Conservation (phyloP, 2,888 invertebrate species). For the Hypolimnas misippus region DNA sequence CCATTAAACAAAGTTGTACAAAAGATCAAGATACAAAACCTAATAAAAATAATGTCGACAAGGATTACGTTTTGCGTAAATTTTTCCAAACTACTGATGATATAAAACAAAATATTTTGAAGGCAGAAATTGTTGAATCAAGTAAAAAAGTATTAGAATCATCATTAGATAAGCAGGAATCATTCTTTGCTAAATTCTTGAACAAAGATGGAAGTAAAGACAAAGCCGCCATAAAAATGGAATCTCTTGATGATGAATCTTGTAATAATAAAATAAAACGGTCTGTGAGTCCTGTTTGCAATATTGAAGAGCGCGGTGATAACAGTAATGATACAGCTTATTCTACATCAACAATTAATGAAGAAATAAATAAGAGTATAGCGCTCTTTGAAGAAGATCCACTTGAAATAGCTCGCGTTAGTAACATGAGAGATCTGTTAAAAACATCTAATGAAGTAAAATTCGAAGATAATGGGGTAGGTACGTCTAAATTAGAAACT, state of each 20-base stretch:
- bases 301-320: conserved; percentile 60
- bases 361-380: conserved; percentile 77
- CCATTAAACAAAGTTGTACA: conserved; percentile 31
- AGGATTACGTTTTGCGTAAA: conserved; percentile 63
- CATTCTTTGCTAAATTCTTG: conserved; percentile 76
- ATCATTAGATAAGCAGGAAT: conserved; percentile 69
- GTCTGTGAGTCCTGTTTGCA: conserved; percentile 59
- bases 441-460: conserved; percentile 49
- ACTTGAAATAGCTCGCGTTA: conserved; percentile 59
- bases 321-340: conserved; percentile 71
- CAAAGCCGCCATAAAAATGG: not conserved
- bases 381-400: conserved; percentile 74
- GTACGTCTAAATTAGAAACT: conserved; percentile 21
- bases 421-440: conserved; percentile 64
- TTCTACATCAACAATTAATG: conserved; percentile 75
- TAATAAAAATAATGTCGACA: conserved; percentile 49
- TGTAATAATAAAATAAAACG: conserved; percentile 33
- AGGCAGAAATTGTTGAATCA: conserved; percentile 45
- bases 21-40: conserved; percentile 7
- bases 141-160: conserved; percentile 50
- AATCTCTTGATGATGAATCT: not conserved
- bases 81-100: conserved; percentile 53
- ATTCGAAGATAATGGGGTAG: conserved; percentile 15
- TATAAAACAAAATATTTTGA: conserved; percentile 28
- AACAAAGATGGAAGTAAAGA: conserved; percentile 44